These are phyloP conservation scores for Pandion haliaetus DNA, from an alignment of 2,113 vertebrate species.

Conservation along the genomic window DNA sequence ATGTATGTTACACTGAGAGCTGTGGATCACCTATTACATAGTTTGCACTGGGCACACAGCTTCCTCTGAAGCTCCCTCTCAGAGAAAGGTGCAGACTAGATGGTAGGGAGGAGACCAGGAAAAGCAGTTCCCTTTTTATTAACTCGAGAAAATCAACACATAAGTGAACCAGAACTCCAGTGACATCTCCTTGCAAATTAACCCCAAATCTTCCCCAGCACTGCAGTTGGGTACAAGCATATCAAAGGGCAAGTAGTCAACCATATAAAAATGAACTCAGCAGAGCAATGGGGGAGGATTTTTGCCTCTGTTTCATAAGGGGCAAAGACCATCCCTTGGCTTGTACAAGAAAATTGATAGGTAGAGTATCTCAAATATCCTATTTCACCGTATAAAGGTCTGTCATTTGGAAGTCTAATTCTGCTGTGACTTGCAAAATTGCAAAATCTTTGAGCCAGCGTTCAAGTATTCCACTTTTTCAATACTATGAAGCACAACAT, in stretches of 20 bases:
- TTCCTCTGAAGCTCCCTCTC: background rate
- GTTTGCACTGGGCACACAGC: background rate
- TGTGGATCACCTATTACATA: background rate
- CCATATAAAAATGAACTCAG: background rate
- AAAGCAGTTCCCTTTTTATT: background rate
- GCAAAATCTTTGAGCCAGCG: background rate
- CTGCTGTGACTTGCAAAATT: background rate
- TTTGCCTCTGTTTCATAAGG: background rate
- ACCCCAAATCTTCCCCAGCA: background rate
- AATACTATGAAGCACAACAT: background rate
- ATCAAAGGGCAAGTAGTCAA: background rate
- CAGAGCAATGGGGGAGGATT: background rate
- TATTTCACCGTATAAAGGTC: background rate
- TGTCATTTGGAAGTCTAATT: background rate
- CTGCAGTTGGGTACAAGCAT: background rate
- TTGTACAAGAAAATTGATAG: background rate
- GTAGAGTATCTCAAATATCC: background rate
- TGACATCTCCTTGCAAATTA: background rate
- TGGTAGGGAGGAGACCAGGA: background rate
- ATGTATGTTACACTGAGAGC: background rate
- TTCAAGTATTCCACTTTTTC: background rate
- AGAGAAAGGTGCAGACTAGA: background rate
- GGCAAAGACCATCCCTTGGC: background rate
- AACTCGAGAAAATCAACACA: background rate
- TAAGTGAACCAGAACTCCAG: background rate